Evolutionary conservation across 2,113 vertebrate species (phyloP), one percentile per base, ranked within the genome.

Genomic region (Petromus typicus): DNA sequence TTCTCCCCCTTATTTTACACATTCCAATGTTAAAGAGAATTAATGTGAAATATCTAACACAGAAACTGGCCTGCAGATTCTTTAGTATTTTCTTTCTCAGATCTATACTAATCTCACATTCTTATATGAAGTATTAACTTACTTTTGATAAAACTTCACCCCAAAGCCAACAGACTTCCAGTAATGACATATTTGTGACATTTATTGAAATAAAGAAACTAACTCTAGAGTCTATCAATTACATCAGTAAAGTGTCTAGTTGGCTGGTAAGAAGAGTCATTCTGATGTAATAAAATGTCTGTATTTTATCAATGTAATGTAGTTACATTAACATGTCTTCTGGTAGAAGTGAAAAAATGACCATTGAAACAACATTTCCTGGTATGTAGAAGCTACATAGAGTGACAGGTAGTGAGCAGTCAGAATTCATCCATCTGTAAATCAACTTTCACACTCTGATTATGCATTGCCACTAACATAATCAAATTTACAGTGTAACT

Each of bases 171-270:
- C 2, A 59, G 43, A 71, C 13, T 34, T 85, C 51, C 32, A 79
- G 17, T 45, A 48, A 95, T n/a, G 4, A 6, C 43, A 75, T 18
- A 56, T 40, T 22, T 81, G 18, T 27, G 25, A 9, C 30, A 73
- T 73, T 89, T 90, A 90, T 2, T 59, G 32, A 95, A 90, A 88
- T 61, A 34, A 73, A 32, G 25, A 94, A 96, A 94, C 73, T 63
- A 78, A 88, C 13, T 45, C 48, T 59, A 86, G 37, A 87, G n/a
- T 48, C 32, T 6, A 14, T 78, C 67, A 48, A 92, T 85, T 71
- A 59, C 92, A 80, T 59, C 32, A 91, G 40, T 54, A 82, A 48
- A 83, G 30, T 95, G 7, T 89, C 83, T 69, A 71, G 59, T 32
- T 11, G 7, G 14, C 40, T 89, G 45, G 23, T 59, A 69, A 64